Evolutionary conservation across 2,797 vertebrate species (phyloP), one percentile per base, ranked within the genome.

Genomic region (Crocidura indochinensis): DNA sequence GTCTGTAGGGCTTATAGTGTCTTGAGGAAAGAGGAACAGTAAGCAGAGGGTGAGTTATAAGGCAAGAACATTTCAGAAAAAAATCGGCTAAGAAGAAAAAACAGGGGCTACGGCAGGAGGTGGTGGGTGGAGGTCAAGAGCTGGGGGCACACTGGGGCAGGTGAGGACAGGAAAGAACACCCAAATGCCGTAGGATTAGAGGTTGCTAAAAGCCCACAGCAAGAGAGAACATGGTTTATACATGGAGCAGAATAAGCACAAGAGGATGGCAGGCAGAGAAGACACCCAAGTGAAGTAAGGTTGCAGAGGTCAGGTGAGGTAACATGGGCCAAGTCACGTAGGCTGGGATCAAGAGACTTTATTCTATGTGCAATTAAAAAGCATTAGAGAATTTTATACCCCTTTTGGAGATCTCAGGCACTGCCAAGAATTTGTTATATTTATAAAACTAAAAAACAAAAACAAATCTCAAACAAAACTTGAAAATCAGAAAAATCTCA

Each of bases 401-500:
- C 46, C 31, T 85, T 94, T 83, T 51, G 46, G 53, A 84, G 51
- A 78, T 77, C 71, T 22, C n/a, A 69, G 81, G 47, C 20, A 72
- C 71, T 79, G 47, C 56, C 92, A 82, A 85, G 87, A 12, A 81
- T 76, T 3, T n/a, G 22, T 71, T 27, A 20, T 22, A 9, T 74
- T 91, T 78, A 74, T 1, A 92, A 53, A 77, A 76, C 64, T 60
- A 73, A 87, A 88, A 82, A 53, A 38, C 38, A 38, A 53, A 12
- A 53, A 53, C 14, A 53, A 53, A 53, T 53, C 51, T 53, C 12
- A 53, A 38, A 38, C 2, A 20, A 74, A 29, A 80, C 62, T 46
- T 64, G 56, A 84, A 79, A 8, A 68, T 78, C 87, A 64, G 17
- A 17, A 75, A 87, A 92, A 89, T 80, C 67, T 80, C 38, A 94